phyloP scores from a whole-genome alignment of 2,888 invertebrate genomes.

The Chrysodeixis includens region DNA sequence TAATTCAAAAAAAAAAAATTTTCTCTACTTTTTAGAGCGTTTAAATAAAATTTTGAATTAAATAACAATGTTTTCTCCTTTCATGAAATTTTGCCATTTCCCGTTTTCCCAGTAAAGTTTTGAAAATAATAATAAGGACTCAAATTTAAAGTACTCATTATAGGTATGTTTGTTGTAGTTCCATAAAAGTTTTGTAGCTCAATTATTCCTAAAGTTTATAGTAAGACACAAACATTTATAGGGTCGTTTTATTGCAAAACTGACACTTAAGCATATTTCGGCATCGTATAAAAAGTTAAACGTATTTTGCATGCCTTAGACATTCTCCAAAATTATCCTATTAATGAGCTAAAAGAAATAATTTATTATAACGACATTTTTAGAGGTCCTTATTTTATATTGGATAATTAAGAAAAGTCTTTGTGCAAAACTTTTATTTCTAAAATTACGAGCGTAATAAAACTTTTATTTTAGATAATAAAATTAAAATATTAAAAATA shows the following conservation, averaged over 20 bases:
- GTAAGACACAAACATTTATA: not conserved
- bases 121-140: too few species aligned
- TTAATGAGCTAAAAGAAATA: conserved; percentile 5
- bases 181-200: not conserved
- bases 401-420: not conserved
- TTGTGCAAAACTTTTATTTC: not conserved
- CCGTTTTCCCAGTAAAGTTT: too few species aligned
- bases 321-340: not conserved
- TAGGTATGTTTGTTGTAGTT: too few species aligned
- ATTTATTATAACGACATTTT: not conserved
- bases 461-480: not conserved
- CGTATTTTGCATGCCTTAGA: conserved; percentile 3
- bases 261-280: not conserved
- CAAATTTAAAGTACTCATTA: too few species aligned
- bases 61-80: not conserved
- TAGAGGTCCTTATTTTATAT: not conserved
- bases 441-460: too few species aligned
- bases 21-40: too few species aligned
- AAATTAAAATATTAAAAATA: too few species aligned
- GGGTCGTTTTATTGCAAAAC: not conserved
- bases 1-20: too few species aligned
- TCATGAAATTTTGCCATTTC: too few species aligned
- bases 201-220: not conserved
- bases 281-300: not conserved
- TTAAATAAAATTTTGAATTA: too few species aligned